Conservation (phyloP, 2,888 invertebrate species). For the Eupeodes latifasciatus region DNA sequence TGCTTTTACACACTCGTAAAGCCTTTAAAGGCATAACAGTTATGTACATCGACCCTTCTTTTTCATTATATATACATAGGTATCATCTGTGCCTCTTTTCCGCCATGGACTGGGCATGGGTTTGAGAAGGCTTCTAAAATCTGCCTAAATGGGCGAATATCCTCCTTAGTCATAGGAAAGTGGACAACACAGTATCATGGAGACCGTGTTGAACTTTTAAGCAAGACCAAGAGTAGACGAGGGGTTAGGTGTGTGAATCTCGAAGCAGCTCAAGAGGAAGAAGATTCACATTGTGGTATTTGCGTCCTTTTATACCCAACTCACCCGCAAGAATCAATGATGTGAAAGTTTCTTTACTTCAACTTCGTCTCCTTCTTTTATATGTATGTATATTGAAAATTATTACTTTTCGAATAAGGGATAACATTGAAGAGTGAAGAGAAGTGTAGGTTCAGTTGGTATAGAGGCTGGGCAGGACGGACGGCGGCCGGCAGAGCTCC, state of each 20-base stretch:
- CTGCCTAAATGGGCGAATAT: constrained; percentile 67
- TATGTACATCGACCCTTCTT: constrained; percentile 1
- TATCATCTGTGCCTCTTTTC: neutral
- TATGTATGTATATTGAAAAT: constrained; percentile 45
- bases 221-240: neutral
- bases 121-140: constrained; percentile 49
- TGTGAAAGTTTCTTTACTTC: constrained; percentile 68
- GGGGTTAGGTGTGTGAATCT: constrained; percentile 28
- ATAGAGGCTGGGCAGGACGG: too few relatives aligned
- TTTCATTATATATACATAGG: constrained; percentile 2
- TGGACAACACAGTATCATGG: constrained; percentile 41
- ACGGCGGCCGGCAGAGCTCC: constrained; percentile 35
- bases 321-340: constrained; percentile 75
- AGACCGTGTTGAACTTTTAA: constrained; percentile 2
- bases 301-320: constrained; percentile 32
- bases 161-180: constrained; percentile 60
- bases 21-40: constrained; percentile 30
- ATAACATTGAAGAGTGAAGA: constrained; percentile 31
- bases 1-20: constrained; percentile 39
- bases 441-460: constrained; percentile 17
- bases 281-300: constrained; percentile 57
- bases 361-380: constrained; percentile 23
- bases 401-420: constrained; percentile 73
- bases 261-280: constrained; percentile 43
- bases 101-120: neutral